phyloP scores from a whole-genome alignment of 1,140 invertebrate genomes.

The Gryllus bimaculatus region DNA sequence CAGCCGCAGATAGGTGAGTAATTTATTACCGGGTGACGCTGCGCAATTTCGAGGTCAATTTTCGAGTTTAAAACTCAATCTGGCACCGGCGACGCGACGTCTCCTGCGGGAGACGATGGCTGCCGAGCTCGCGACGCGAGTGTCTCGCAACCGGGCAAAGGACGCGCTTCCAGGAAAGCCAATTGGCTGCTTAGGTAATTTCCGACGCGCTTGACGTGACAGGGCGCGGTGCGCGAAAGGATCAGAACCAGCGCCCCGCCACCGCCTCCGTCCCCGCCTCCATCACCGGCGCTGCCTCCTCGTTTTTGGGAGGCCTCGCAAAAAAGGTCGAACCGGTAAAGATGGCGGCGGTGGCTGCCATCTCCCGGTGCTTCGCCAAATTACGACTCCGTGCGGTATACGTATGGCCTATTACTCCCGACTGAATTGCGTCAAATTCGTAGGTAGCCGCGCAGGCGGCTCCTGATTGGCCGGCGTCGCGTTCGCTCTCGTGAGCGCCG shows the following conservation, averaged over 20 bases:
- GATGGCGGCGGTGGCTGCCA: neutral
- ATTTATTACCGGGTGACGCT: neutral
- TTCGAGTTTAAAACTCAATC: neutral
- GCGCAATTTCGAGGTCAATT: neutral
- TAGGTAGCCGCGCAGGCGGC: neutral
- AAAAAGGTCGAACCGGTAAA: neutral
- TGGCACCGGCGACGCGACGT: neutral
- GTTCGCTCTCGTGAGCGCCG: neutral
- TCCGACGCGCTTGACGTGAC: neutral
- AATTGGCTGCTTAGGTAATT: neutral
- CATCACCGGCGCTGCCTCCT: neutral
- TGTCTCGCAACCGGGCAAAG: neutral
- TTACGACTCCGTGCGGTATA: neutral
- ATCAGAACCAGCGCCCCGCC: too few species aligned
- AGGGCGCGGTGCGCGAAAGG: neutral
- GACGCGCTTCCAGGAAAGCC: neutral
- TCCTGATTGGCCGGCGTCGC: neutral
- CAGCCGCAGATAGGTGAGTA: neutral
- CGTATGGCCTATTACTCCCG: neutral
- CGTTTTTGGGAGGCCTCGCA: neutral
- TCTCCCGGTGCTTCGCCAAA: neutral
- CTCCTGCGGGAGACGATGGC: neutral
- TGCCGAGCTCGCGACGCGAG: too few species aligned
- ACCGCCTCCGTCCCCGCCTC: too few species aligned
- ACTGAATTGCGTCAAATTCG: neutral